These are phyloP conservation scores for Etia nguti DNA, from an alignment of 2,113 vertebrate species.

Conservation along the genomic window DNA sequence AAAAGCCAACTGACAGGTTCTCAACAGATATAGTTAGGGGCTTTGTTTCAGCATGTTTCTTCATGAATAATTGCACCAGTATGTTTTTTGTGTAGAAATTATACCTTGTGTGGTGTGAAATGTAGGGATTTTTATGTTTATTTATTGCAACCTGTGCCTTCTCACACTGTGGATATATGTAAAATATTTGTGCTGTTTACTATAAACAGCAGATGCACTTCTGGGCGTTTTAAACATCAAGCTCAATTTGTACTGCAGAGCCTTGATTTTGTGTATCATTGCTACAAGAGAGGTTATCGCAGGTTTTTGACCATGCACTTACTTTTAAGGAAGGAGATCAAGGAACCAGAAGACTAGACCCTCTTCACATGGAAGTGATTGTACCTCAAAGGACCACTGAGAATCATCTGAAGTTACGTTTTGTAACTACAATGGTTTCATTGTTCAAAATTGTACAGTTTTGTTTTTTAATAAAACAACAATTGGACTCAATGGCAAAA, in stretches of 20 bases:
- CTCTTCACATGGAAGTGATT: background rate
- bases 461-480: background rate
- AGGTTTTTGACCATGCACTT: background rate
- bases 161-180: background rate
- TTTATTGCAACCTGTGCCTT: background rate
- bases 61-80: background rate
- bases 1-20: slow-evolving; percentile 6
- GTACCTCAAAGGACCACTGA: background rate
- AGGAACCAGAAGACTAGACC: background rate
- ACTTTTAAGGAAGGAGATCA: background rate
- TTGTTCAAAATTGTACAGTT: background rate
- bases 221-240: rapidly evolving
- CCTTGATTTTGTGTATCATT: background rate
- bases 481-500: background rate
- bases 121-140: background rate
- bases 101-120: background rate
- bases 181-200: background rate
- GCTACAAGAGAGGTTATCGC: background rate
- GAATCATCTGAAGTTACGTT: background rate
- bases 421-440: background rate
- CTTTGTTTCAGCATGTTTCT: slow-evolving; percentile 33
- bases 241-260: background rate
- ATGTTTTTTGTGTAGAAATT: background rate
- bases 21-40: slow-evolving; percentile 23
- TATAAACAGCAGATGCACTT: background rate